Conservation (phyloP, 1,140 invertebrate genomes). For the Dendrolimus kikuchii region DNA sequence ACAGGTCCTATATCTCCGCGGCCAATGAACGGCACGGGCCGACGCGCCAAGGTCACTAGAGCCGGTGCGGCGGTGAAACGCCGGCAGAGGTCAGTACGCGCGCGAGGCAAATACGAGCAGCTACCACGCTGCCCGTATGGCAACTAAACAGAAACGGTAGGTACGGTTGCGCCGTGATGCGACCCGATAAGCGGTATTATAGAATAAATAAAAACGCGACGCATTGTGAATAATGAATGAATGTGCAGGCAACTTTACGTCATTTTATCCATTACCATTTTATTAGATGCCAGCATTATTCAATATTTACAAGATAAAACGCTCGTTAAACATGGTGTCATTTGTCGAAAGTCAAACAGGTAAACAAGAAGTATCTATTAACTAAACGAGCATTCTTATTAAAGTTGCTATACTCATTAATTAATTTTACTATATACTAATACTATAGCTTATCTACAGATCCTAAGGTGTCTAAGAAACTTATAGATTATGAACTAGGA, state of each 20-base stretch:
- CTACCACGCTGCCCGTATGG: conserved; percentile 54
- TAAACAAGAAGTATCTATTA: too few species aligned
- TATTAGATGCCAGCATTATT: neutral
- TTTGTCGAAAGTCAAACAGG: too few species aligned
- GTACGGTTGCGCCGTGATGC: conserved; percentile 43
- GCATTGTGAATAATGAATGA: conserved; percentile 59
- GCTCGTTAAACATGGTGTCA: too few species aligned
- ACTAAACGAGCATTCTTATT: too few species aligned
- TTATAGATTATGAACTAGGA: too few species aligned
- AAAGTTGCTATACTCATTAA: too few species aligned
- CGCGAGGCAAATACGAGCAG: conserved; percentile 32
- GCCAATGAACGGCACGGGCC: conserved; percentile 58
- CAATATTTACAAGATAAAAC: too few species aligned
- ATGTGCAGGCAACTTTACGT: conserved; percentile 27
- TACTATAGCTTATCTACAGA: too few species aligned
- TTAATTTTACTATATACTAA: too few species aligned
- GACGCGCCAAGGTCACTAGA: conserved; percentile 57
- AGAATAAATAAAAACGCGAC: conserved; percentile 62
- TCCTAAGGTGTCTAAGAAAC: too few species aligned
- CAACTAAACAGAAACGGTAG: conserved; percentile 53
- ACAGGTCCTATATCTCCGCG: conserved; percentile 47
- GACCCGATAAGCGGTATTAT: conserved; percentile 59
- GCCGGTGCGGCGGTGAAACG: conserved; percentile 25
- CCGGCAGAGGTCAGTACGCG: conserved; percentile 46
- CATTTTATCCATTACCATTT: conserved; percentile 16